phyloP scores from a whole-genome alignment of 2,113 vertebrate genomes.

The Scomber japonicus region DNA sequence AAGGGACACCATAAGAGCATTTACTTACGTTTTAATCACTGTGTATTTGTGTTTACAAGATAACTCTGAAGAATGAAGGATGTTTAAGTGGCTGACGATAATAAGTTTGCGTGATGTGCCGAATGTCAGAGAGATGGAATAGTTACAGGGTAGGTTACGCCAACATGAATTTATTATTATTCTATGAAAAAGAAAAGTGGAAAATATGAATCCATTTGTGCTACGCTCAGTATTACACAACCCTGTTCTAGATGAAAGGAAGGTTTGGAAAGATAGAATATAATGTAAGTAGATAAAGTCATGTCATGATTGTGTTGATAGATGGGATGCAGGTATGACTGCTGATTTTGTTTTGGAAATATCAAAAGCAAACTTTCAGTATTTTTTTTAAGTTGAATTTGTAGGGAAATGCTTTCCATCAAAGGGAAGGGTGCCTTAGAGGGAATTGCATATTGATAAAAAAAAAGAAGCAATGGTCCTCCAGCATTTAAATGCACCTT shows the following conservation, averaged over 20 bases:
- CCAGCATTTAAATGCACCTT: constrained; percentile 65
- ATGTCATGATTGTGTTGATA: constrained; percentile 12
- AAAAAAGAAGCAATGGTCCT: constrained; percentile 55
- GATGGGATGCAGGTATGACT: constrained; percentile 11
- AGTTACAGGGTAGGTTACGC: background rate
- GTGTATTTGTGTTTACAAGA: constrained; percentile 53
- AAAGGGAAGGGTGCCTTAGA: constrained; percentile 81
- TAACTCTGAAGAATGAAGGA: constrained; percentile 51
- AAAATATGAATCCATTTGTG: background rate
- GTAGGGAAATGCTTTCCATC: constrained; percentile 55
- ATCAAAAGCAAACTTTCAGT: constrained; percentile 55
- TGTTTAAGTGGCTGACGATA: background rate
- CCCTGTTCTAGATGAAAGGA: constrained; percentile 12
- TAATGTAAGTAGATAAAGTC: background rate
- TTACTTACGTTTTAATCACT: constrained; percentile 30
- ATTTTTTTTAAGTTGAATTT: constrained; percentile 45
- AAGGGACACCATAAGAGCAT: constrained; percentile 32
- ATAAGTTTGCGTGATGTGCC: background rate
- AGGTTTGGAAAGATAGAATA: background rate
- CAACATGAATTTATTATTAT: background rate
- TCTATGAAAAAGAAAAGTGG: background rate
- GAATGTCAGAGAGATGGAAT: constrained; percentile 14
- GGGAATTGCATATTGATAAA: constrained; percentile 50
- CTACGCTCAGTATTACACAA: background rate
- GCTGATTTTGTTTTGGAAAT: constrained; percentile 30